These are phyloP conservation scores for Oncorhynchus kisutch DNA, from an alignment of 2,113 vertebrate genomes.

Conservation along the genomic window DNA sequence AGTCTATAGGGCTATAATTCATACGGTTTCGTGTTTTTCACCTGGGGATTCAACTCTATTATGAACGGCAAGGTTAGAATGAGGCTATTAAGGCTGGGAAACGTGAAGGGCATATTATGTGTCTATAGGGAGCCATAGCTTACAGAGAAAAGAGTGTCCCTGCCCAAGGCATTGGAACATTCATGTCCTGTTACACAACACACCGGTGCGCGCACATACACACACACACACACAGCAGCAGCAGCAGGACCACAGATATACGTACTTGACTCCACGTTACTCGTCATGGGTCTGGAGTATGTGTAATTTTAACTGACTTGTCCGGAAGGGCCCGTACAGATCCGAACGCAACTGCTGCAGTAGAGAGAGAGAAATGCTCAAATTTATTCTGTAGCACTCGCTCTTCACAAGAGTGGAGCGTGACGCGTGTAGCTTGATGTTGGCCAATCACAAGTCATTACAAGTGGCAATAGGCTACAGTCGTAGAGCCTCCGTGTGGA, in stretches of 20 bases:
- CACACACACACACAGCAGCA: background rate
- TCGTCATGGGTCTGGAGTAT: background rate
- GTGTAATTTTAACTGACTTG: too few species aligned
- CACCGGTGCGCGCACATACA: background rate
- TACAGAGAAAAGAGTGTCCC: background rate
- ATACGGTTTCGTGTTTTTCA: background rate
- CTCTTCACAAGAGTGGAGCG: too few species aligned
- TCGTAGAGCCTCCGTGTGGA: too few species aligned
- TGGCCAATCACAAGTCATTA: too few species aligned
- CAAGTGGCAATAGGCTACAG: too few species aligned
- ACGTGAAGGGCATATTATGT: slow-evolving; percentile 5
- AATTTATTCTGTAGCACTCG: too few species aligned
- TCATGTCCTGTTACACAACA: background rate
- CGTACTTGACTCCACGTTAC: background rate
- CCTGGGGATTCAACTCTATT: background rate
- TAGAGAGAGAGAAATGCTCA: too few species aligned
- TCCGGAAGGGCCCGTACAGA: too few species aligned
- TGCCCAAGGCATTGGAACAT: slow-evolving; percentile 14
- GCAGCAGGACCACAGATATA: background rate
- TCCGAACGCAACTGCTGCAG: too few species aligned
- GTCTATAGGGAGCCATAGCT: slow-evolving; percentile 1
- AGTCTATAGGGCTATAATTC: background rate
- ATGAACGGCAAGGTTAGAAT: background rate
- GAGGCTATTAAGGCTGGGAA: background rate
- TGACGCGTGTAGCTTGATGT: too few species aligned